Evolutionary conservation across 1,140 invertebrate genomes (phyloP).

Genomic region (Drosophila pseudoananassae): DNA sequence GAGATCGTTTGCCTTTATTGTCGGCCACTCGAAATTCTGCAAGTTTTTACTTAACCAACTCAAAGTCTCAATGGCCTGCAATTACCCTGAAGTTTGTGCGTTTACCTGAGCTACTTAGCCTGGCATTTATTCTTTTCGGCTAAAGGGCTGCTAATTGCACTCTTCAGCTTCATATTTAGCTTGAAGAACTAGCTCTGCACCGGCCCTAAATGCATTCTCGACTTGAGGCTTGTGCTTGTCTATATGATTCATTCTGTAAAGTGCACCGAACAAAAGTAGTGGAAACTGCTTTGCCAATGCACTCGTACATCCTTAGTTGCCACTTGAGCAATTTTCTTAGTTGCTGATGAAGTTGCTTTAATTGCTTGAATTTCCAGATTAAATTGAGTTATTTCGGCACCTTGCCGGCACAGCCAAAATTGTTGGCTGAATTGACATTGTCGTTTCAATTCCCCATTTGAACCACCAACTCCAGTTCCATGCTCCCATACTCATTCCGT

Average conservation of each 20-base stretch:
- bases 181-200: slow-evolving; percentile 41
- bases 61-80: slow-evolving; percentile 69
- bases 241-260: slow-evolving; percentile 43
- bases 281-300: slow-evolving; percentile 18
- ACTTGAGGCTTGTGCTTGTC: slow-evolving; percentile 30
- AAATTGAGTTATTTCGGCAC: slow-evolving; percentile 37
- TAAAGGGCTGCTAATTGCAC: slow-evolving; percentile 69
- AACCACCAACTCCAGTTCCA: not conserved
- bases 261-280: slow-evolving; percentile 11
- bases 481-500: slow-evolving; percentile 11
- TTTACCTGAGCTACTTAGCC: slow-evolving; percentile 54
- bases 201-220: slow-evolving; percentile 18
- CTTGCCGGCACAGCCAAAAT: not conserved
- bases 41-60: slow-evolving; percentile 52
- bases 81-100: slow-evolving; percentile 64
- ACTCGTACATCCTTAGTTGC: not conserved
- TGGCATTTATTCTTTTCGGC: slow-evolving; percentile 31
- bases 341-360: slow-evolving; percentile 27
- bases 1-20: slow-evolving; percentile 33
- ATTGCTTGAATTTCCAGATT: slow-evolving; percentile 36
- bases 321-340: not conserved
- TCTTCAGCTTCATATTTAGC: slow-evolving; percentile 46
- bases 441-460: not conserved
- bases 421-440: not conserved
- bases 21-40: slow-evolving; percentile 40